Evolutionary conservation across 2,797 vertebrate genomes (phyloP).

Genomic region (Caiman crocodilus): DNA sequence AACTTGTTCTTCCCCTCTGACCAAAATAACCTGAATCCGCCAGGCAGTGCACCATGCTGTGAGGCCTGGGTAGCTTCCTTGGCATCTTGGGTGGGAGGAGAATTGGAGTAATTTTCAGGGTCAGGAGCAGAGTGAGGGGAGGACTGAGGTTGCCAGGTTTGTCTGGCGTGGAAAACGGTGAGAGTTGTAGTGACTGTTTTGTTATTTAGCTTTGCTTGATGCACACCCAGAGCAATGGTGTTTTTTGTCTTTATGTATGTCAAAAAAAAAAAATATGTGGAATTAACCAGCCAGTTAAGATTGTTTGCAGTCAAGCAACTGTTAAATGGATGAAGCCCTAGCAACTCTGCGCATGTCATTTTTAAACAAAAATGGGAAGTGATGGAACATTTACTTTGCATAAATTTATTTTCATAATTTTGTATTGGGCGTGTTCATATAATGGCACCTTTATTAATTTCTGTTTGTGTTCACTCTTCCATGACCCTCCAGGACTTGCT

Average conservation of each 20-base stretch:
- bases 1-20: neutral
- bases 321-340: constrained; percentile 6
- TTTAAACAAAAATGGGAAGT: neutral
- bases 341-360: neutral
- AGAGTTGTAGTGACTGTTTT: neutral
- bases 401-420: neutral
- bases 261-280: neutral
- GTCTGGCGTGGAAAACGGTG: neutral
- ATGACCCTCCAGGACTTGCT: neutral
- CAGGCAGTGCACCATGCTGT: neutral
- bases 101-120: neutral
- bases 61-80: neutral
- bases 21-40: neutral
- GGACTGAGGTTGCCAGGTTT: neutral
- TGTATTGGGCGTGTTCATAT: neutral
- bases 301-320: constrained; percentile 8
- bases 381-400: neutral
- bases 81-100: neutral
- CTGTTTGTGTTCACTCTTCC: neutral
- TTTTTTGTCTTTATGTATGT: neutral
- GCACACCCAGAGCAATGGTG: neutral
- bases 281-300: constrained; percentile 13
- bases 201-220: neutral
- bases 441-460: neutral
- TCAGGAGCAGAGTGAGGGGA: neutral